Evolutionary conservation across 2,113 vertebrate species (phyloP), one percentile per base, ranked within the genome.

Genomic region (Axis porcinus): DNA sequence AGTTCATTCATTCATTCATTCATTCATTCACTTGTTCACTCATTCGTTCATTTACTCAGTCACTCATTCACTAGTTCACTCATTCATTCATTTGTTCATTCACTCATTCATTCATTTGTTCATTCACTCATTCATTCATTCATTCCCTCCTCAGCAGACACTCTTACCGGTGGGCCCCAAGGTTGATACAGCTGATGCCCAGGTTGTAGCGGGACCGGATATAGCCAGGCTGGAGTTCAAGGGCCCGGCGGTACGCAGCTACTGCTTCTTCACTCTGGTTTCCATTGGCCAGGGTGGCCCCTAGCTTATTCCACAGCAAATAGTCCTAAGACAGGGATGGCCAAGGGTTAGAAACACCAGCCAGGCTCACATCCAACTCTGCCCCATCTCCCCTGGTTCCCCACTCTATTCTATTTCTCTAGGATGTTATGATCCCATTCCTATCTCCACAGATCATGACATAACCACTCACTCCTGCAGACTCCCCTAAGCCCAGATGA

Each of bases 161-260:
- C 57, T 82, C 99, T 99, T 97, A 99, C 99, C 99, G 99, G 98
- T 99, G 99, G 54, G 99, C 99, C 0, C 99, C 99, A 0, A 99
- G 98, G 96, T 99, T 99, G 95, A 99, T 99, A 88, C 99, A 99
- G 98, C 99, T 99, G 97, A 99, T 99, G 96, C 99, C 99, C 98
- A 99, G 98, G 98, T 99, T 99, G 97, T 99, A 99, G 83, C 99
- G 99, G 94, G 99, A 99, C 43, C 99, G 99, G 76, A 99, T 99
- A 2, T 99, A 99, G 40, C 99, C 99, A 0, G 99, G 99, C 98
- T 99, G 99, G 27, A 99, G 99, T 86, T 99, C 99, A 40, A 99
- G 98, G 0, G 99, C 99, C 97, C 99, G 99, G 64, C 99, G 99
- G 98, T 99, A 99, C 0, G 99, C 99, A 0, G 99, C 99, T 47